Evolutionary conservation across 1,140 invertebrate species (phyloP).

Genomic region (Antheraea mylitta): DNA sequence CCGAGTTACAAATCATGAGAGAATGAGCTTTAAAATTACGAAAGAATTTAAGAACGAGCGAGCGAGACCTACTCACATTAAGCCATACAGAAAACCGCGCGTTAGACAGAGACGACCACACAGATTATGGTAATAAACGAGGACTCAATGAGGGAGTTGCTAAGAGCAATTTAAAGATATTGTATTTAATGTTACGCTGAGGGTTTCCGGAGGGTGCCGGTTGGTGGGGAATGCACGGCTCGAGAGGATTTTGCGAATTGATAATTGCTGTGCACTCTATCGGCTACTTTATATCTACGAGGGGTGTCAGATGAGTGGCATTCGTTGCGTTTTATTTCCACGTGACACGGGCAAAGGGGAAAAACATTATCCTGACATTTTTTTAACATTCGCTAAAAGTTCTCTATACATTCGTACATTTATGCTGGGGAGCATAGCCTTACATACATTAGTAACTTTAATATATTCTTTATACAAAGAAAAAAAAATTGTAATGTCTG

Average conservation of each 20-base stretch:
- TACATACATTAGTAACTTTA: too few relatives aligned
- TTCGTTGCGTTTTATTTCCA: slow-evolving; percentile 3
- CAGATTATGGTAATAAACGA: slow-evolving; percentile 72
- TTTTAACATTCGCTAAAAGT: too few relatives aligned
- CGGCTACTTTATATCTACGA: slow-evolving; percentile 15
- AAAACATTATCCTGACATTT: too few relatives aligned
- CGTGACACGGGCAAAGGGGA: too few relatives aligned
- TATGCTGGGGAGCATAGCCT: too few relatives aligned
- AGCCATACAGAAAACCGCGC: slow-evolving; percentile 9
- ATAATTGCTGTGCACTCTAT: slow-evolving; percentile 67
- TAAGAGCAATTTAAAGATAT: slow-evolving; percentile 76
- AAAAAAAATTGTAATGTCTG: too few relatives aligned
- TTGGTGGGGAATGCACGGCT: slow-evolving; percentile 39
- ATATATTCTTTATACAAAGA: too few relatives aligned
- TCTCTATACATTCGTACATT: too few relatives aligned
- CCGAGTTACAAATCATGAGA: slow-evolving; percentile 38
- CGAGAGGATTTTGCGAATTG: slow-evolving; percentile 64
- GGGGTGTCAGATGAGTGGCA: background rate
- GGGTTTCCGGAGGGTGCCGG: slow-evolving; percentile 51
- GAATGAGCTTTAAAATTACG: slow-evolving; percentile 63
- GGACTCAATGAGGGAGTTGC: slow-evolving; percentile 57
- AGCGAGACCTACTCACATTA: slow-evolving; percentile 32
- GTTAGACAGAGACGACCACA: slow-evolving; percentile 37
- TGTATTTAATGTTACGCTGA: slow-evolving; percentile 71
- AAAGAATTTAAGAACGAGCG: slow-evolving; percentile 44